Evolutionary conservation across 2,888 invertebrate genomes (phyloP).

Genomic region (Stenodema calcarata): DNA sequence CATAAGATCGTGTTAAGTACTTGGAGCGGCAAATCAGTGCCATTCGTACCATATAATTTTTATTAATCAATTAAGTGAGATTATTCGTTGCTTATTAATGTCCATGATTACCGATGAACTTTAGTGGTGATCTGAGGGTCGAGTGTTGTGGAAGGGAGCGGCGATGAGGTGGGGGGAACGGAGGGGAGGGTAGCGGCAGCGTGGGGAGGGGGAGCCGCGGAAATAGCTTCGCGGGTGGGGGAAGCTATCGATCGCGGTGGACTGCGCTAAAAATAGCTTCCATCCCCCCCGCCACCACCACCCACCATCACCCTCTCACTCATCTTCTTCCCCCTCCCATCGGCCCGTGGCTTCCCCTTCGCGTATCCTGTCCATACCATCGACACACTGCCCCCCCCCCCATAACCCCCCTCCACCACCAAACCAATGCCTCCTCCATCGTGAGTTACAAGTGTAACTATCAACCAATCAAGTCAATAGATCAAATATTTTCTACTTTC

Average conservation of each 20-base stretch:
- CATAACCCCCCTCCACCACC: too few species aligned
- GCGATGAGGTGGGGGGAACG: background rate
- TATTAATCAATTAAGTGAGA: too few species aligned
- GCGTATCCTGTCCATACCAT: background rate
- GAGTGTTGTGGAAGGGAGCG: background rate
- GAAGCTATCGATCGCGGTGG: constrained; percentile 27
- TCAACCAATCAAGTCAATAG: too few species aligned
- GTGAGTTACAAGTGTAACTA: too few species aligned
- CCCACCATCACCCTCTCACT: background rate
- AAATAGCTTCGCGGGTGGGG: constrained; percentile 17
- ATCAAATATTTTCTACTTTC: too few species aligned
- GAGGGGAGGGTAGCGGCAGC: background rate
- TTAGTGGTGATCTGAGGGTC: background rate
- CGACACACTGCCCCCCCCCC: background rate
- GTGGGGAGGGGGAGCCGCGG: background rate
- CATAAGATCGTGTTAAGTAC: too few species aligned
- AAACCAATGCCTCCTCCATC: too few species aligned
- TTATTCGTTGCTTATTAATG: background rate
- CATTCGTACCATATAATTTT: too few species aligned
- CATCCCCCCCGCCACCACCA: background rate
- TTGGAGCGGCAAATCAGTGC: too few species aligned
- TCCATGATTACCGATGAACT: too few species aligned
- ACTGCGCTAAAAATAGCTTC: constrained; percentile 17
- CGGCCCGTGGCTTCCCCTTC: background rate
- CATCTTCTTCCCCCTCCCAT: background rate